Evolutionary conservation across 2,113 vertebrate species (phyloP).

Genomic region (Zosterops japonicus): DNA sequence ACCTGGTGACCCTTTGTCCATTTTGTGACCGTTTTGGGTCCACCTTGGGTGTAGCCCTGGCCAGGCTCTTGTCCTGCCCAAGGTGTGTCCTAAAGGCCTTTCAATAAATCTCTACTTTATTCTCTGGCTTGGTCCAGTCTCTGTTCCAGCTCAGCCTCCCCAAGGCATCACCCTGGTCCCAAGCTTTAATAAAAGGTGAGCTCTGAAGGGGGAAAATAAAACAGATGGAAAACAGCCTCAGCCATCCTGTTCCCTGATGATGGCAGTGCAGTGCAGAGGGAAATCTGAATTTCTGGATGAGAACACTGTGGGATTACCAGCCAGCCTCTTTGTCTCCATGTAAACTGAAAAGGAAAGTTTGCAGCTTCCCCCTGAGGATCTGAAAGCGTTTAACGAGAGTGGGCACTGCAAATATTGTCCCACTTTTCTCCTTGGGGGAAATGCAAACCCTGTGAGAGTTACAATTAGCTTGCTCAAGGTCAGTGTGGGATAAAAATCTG

Average conservation of each 20-base stretch:
- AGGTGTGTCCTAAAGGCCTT: neutral
- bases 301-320: neutral
- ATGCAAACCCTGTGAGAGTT: neutral
- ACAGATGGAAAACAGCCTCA: neutral
- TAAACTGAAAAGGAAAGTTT: neutral
- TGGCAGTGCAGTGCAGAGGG: neutral
- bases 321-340: neutral
- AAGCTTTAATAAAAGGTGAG: neutral
- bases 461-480: slow-evolving; percentile 18
- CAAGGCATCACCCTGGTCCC: neutral
- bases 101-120: neutral
- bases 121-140: neutral
- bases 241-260: neutral
- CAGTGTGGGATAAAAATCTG: neutral
- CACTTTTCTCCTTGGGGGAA: neutral
- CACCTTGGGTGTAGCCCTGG: neutral
- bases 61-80: neutral
- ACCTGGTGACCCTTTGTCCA: neutral
- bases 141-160: neutral
- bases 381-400: neutral
- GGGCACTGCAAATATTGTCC: neutral
- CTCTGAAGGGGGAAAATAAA: neutral
- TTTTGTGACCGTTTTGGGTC: neutral
- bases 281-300: neutral
- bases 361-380: neutral